Conservation (phyloP, 2,113 vertebrate species). For the Plecturocebus donacophilus region DNA sequence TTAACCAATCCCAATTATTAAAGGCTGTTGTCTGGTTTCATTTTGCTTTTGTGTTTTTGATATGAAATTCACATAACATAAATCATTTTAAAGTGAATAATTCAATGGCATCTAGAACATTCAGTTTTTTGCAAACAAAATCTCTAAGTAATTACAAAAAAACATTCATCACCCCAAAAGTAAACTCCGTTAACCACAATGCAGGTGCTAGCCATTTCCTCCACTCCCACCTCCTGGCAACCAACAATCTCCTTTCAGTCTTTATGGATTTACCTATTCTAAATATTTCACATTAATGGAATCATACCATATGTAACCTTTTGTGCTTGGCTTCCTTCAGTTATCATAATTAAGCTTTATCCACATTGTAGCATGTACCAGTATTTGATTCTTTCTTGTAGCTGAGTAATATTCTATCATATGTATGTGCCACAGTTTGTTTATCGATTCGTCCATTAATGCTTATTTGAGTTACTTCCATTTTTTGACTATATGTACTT, state of each 20-base stretch:
- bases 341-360: not conserved
- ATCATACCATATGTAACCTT: not conserved
- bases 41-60: not conserved
- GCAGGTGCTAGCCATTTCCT: not conserved
- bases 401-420: not conserved
- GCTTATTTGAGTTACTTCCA: not conserved
- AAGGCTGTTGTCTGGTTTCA: not conserved
- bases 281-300: not conserved
- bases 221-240: not conserved
- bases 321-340: not conserved
- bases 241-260: not conserved
- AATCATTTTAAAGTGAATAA: not conserved
- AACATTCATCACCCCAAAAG: not conserved
- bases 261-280: not conserved
- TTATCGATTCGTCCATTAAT: not conserved
- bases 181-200: not conserved
- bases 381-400: not conserved
- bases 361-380: not conserved
- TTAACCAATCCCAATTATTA: not conserved
- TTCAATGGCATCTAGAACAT: not conserved
- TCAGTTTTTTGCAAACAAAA: not conserved
- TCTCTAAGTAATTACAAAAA: not conserved
- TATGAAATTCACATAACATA: not conserved
- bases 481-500: not conserved
- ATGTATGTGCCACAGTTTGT: not conserved